phyloP scores from a whole-genome alignment of 2,797 vertebrate species.

The Mormyrus proboscirostris region DNA sequence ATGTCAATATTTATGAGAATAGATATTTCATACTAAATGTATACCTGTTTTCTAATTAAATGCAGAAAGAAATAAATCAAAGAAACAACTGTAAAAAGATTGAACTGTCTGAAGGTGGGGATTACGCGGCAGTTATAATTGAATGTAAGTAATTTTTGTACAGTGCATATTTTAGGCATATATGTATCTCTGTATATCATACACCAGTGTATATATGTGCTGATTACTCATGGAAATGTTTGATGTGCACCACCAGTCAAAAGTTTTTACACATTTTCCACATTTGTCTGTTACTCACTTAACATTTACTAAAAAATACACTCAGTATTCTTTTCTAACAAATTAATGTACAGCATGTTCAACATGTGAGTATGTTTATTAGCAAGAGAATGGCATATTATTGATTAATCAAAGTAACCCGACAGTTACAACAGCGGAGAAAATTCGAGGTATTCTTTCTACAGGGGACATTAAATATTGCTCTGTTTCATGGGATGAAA shows the following conservation, averaged over 20 bases:
- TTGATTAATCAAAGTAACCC: background rate
- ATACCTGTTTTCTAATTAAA: background rate
- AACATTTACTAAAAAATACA: background rate
- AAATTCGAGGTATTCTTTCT: too few relatives aligned
- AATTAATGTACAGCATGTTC: background rate
- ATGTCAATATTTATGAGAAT: background rate
- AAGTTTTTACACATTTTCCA: background rate
- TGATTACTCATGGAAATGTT: too few relatives aligned
- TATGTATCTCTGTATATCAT: background rate
- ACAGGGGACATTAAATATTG: background rate
- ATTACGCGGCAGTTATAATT: constrained; percentile 67
- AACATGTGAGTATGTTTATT: background rate
- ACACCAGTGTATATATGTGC: background rate
- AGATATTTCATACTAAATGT: background rate
- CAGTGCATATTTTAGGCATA: background rate
- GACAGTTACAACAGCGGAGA: background rate
- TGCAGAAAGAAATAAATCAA: constrained; percentile 72
- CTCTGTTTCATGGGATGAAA: background rate
- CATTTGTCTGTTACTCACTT: background rate
- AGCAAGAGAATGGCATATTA: background rate
- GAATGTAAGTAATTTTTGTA: constrained; percentile 59
- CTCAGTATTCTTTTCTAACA: background rate
- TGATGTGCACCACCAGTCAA: background rate
- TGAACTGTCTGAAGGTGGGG: constrained; percentile 60
- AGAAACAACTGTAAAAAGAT: constrained; percentile 60